Percentiles rank a stretch among this genome's conserved stretches.
phyloP scores from a whole-genome alignment of 2,888 invertebrate genomes.

The Stegophylla sp. region DNA sequence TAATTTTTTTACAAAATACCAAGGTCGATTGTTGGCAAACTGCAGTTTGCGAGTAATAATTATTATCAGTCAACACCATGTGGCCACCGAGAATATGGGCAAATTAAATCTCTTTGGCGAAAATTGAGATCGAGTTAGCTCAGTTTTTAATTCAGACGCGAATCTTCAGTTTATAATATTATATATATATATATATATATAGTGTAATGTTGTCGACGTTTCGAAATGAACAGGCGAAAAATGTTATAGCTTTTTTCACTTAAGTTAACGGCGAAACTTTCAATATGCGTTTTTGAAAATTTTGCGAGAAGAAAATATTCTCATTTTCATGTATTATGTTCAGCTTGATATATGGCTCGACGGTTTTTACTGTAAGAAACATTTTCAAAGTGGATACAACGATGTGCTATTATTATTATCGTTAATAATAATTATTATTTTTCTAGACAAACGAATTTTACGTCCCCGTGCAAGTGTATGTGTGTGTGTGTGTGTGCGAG shows the following conservation, averaged over 20 bases:
- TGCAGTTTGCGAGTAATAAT: too few species aligned
- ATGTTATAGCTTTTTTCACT: not conserved
- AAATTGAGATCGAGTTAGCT: not conserved
- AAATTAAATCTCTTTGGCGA: not conserved
- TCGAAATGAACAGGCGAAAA: not conserved
- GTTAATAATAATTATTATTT: not conserved
- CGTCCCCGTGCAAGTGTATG: not conserved
- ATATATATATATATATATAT: too few species aligned
- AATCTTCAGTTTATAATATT: too few species aligned
- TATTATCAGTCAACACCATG: too few species aligned
- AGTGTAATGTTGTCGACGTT: not conserved
- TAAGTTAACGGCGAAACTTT: not conserved
- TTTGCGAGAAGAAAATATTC: not conserved
- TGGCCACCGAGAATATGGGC: too few species aligned
- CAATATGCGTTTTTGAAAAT: not conserved
- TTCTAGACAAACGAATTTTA: not conserved
- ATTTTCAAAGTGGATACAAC: too few species aligned
- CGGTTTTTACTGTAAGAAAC: conserved; percentile 22
- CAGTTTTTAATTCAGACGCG: too few species aligned
- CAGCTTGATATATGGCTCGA: not conserved
- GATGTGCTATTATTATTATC: too few species aligned
- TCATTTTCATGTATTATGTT: not conserved
- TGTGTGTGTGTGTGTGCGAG: too few species aligned
- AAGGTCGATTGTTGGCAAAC: too few species aligned
- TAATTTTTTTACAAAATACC: too few species aligned